These are phyloP conservation scores for Tragelaphus eurycerus DNA, from an alignment of 2,797 vertebrate species.

Conservation along the genomic window DNA sequence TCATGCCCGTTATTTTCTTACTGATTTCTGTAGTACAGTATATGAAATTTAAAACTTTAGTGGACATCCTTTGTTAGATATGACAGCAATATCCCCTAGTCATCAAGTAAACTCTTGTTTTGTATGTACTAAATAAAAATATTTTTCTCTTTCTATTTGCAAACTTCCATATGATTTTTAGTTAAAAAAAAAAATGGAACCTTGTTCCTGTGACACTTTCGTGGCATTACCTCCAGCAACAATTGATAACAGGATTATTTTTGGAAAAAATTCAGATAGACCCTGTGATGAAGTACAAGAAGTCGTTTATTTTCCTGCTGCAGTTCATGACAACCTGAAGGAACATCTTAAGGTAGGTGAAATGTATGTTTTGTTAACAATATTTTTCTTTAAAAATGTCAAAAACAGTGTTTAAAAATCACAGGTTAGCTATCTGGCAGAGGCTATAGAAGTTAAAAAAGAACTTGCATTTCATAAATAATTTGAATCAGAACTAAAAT, in stretches of 20 bases:
- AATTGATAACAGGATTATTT: constrained; percentile 86
- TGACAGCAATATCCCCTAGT: background rate
- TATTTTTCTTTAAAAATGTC: background rate
- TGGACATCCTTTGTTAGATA: background rate
- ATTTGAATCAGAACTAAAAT: constrained; percentile 25
- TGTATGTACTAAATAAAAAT: background rate
- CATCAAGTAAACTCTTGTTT: constrained; percentile 42
- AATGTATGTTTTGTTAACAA: constrained; percentile 35
- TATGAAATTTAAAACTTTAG: constrained; percentile 28
- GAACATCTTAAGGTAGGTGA: constrained; percentile 88
- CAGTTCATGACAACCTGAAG: constrained; percentile 77
- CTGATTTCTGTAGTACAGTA: background rate
- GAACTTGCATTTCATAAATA: constrained; percentile 35
- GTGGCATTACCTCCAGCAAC: constrained; percentile 94
- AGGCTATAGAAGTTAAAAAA: constrained; percentile 33
- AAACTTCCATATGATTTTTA: constrained; percentile 35
- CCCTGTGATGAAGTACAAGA: constrained; percentile 96
- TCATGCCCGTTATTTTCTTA: background rate
- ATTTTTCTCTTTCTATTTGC: constrained; percentile 47
- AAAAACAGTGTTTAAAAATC: background rate
- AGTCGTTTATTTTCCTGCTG: constrained; percentile 89
- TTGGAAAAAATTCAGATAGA: constrained; percentile 97
- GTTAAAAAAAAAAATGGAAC: constrained; percentile 62
- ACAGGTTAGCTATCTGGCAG: constrained; percentile 2
- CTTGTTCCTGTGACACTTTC: constrained; percentile 94